Base-by-base conservation (phyloP, 1,140 invertebrate genomes). In the Phthorimaea operculella region DNA sequence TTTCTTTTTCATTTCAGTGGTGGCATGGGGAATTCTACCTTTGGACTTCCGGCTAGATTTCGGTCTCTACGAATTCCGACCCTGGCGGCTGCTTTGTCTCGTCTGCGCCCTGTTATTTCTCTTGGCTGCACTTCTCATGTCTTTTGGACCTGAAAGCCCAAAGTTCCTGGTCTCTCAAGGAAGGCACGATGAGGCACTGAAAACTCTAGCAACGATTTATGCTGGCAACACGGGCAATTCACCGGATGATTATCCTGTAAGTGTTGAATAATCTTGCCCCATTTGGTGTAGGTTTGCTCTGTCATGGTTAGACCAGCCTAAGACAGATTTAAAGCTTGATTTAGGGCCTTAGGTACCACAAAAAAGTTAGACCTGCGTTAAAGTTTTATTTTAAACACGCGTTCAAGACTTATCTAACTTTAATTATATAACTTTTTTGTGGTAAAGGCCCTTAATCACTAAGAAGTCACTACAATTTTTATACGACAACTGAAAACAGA, bases 81-180 rank as follows among this genome's bases (percentile, higher is more conserved):
- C 90, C 0, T 92, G 91, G 91, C 81, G 91, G 17, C 53, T 92
- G 0, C 86, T 91, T 2, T 86, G 17, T 66, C 89, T 57, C 69
- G 77, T 17, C 18, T 88, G 47, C 74, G 87, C 50, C 68, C 47
- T 51, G 4, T 48, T 67, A 12, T 81, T 81, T 51, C 47, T 88
- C 28, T 59, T 91, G 16, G 50, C 88, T 3, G 86, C 87, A 0
- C 65, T 86, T 0, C 14, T 89, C 0, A 79, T 90, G 51, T 66
- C 89, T 0, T 84, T 88, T 6, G 76, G 83, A 8, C 90, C 91
- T 0, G 94, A 96, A 72, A 94, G 92, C 58, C 94, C 94, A 0
- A 93, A 93, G 67, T 95, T 90, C 72, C 79, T 92, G 10, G 73
- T 93, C 5, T 87, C 89, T 0, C 87, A 89, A 72, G 90, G 91